phyloP scores from a whole-genome alignment of 2,113 vertebrate species.

The Collichthys lucidus region DNA sequence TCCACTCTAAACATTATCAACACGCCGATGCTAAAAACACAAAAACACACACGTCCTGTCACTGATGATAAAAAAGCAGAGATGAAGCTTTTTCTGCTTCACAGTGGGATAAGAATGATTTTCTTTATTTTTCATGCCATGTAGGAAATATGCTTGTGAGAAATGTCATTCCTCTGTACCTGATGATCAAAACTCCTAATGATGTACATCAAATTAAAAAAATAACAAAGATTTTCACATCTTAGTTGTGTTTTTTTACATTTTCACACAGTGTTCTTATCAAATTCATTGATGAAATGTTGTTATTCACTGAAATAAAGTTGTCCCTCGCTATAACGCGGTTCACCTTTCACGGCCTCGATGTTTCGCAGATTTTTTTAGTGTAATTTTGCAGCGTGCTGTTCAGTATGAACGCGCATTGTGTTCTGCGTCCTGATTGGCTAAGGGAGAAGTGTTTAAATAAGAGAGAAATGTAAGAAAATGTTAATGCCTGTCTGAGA shows the following conservation, averaged over 20 bases:
- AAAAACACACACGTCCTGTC: not conserved
- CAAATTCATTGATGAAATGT: not conserved
- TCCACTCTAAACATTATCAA: not conserved
- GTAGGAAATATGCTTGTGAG: not conserved
- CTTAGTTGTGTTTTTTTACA: not conserved
- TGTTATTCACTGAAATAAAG: not conserved
- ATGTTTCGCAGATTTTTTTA: too few species aligned
- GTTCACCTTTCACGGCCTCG: too few species aligned
- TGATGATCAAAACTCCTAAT: not conserved
- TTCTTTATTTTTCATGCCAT: not conserved
- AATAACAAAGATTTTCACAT: not conserved
- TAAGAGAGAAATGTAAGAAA: too few species aligned
- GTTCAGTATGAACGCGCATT: too few species aligned
- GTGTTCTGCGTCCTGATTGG: too few species aligned
- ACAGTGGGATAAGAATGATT: not conserved
- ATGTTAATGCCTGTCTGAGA: too few species aligned
- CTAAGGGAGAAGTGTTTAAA: too few species aligned
- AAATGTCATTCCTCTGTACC: not conserved
- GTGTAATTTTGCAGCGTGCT: too few species aligned
- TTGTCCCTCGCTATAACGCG: too few species aligned
- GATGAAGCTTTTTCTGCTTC: slow-evolving; percentile 8
- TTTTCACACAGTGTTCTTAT: not conserved
- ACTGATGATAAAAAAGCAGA: not conserved
- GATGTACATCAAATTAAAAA: not conserved
- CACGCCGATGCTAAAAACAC: not conserved